Percentiles rank a stretch among this genome's conserved stretches.
These are phyloP conservation scores for Carollia perspicillata DNA, from an alignment of 2,113 vertebrate species.

Conservation along the genomic window DNA sequence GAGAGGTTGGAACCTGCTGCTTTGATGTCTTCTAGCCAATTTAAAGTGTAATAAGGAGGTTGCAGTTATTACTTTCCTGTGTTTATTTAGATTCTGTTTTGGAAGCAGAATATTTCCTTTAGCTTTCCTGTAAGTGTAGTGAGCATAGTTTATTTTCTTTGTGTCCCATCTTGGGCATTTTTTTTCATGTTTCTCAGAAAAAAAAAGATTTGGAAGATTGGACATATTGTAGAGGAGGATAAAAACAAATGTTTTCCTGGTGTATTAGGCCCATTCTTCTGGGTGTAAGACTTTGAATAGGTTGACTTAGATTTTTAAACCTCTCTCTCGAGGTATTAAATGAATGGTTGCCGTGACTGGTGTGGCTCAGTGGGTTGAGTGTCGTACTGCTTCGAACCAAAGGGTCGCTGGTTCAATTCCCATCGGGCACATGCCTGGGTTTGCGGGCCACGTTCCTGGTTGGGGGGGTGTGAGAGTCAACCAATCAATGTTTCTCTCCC, in stretches of 20 bases:
- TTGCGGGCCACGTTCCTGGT: too few species aligned
- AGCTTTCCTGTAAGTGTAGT: background rate
- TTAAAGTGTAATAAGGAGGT: background rate
- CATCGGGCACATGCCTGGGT: too few species aligned
- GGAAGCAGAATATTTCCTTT: slow-evolving; percentile 25
- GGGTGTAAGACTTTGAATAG: background rate
- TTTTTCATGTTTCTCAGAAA: background rate
- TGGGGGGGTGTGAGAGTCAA: too few species aligned
- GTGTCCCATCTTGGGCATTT: background rate
- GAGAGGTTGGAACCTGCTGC: background rate
- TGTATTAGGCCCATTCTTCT: background rate
- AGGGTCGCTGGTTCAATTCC: too few species aligned
- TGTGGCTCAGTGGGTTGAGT: too few species aligned
- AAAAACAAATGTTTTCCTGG: background rate
- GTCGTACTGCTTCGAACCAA: too few species aligned
- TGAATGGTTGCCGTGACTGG: background rate
- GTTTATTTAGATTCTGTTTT: background rate
- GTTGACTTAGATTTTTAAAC: slow-evolving; percentile 20
- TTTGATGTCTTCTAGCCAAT: background rate
- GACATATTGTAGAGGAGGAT: background rate
- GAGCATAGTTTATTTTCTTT: background rate
- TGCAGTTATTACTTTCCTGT: background rate
- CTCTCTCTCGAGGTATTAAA: background rate
- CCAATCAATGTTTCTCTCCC: too few species aligned
- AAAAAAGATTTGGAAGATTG: background rate